Evolutionary conservation across 1,140 invertebrate genomes (phyloP), one percentile per base, ranked within the genome.

Genomic region (Archegozetes longisetosus): DNA sequence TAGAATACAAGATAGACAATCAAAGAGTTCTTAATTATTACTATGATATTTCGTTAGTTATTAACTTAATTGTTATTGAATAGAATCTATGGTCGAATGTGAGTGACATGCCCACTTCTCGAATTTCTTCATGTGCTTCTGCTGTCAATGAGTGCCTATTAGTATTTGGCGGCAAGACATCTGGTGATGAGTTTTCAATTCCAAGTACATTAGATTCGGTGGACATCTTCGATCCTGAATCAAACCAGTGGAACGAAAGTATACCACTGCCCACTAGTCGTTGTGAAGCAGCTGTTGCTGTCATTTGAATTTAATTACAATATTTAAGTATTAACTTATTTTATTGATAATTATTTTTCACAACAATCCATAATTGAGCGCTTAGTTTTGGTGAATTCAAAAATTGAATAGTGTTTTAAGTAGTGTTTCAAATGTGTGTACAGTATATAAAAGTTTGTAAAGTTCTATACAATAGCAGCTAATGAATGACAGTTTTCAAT

Each of bases 101-200:
- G 28, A 76, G 82, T 29, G 76, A 80, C 9, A 80, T 92, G 78
- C 79, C 79, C 26, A 78, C 82, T 26, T 82, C 80, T 57, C 77
- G 88, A 64, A 85, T 85, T 23, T 86, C 84, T 69, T 86, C 86
- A 26, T 85, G 86, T 52, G 86, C 88, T 40, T 84, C 84, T 27
- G 84, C 87, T 48, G 81, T 86, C 12, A 83, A 88, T 69, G 84
- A 84, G 9, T 77, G 80, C 53, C 75, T 92, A 1, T 89, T 88
- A 67, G 82, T 87, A 13, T 84, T 86, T 65, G 88, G 88, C 2
- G 87, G 87, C 13, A 63, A 65, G 12, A 62, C 63, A n/a, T 63
- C 63, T 23, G 52, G 54, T 2, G 61, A 65, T 25, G 62, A 68
- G 52, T 65, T 56, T 32, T 60, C 60, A 27, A 64, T 66, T 14